Conservation (phyloP, 2,113 vertebrate genomes). For the Petroica traversi region DNA sequence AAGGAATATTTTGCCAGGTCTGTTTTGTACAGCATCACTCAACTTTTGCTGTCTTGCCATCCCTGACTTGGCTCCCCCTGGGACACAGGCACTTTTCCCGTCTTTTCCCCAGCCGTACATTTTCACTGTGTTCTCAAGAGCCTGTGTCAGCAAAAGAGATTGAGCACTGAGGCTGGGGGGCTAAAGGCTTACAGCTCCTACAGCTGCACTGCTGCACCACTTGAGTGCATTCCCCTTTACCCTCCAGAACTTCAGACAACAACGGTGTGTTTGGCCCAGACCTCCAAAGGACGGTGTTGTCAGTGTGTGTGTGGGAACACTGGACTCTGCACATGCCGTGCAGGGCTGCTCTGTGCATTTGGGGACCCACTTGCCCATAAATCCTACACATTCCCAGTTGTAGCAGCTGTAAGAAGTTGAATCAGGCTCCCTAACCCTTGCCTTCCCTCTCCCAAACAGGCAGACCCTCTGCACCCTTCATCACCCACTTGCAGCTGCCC, state of each 20-base stretch:
- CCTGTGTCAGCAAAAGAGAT: neutral
- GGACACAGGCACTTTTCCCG: neutral
- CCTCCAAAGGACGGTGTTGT: neutral
- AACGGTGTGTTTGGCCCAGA: neutral
- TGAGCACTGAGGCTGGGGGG: neutral
- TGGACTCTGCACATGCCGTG: neutral
- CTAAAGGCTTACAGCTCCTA: neutral
- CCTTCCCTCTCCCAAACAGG: neutral
- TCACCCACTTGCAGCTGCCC: neutral
- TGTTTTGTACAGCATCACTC: neutral
- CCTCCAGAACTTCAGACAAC: neutral
- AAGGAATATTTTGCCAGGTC: neutral
- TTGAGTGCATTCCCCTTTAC: neutral
- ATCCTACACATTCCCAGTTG: neutral
- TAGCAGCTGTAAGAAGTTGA: neutral
- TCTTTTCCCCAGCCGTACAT: neutral
- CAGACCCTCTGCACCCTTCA: neutral
- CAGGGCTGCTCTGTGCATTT: neutral
- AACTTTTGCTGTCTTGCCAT: neutral
- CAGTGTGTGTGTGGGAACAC: fast-evolving
- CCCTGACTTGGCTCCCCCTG: neutral
- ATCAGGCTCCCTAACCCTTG: neutral
- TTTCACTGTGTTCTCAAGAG: neutral
- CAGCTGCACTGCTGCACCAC: neutral
- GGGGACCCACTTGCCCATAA: neutral